Conservation (phyloP, 1,140 invertebrate genomes). For the Papilio polyxenes region DNA sequence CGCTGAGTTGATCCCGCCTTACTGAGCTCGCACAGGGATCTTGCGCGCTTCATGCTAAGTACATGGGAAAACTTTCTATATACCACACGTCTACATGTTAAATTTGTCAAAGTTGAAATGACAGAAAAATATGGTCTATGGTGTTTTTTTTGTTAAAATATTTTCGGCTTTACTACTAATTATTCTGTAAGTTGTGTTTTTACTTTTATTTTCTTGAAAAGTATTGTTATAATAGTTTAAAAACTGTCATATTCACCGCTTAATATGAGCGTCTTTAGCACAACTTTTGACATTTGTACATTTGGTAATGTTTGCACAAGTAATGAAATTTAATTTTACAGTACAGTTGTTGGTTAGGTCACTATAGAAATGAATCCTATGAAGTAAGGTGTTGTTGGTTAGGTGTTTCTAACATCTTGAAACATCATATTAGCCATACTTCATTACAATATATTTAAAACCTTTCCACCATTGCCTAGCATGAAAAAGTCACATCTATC, state of each 20-base stretch:
- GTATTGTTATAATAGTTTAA: not conserved
- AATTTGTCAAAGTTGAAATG: slow-evolving; percentile 22
- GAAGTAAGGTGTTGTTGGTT: too few species aligned
- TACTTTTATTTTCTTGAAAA: not conserved
- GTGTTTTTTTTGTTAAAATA: not conserved
- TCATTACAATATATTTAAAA: too few species aligned
- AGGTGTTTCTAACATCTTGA: too few species aligned
- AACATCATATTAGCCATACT: too few species aligned
- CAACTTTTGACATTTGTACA: not conserved
- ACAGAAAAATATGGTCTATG: slow-evolving; percentile 2
- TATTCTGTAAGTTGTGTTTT: not conserved
- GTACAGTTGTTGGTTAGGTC: too few species aligned
- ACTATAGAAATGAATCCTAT: too few species aligned
- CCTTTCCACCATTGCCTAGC: too few species aligned
- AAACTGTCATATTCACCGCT: not conserved
- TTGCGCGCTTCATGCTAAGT: slow-evolving; percentile 80
- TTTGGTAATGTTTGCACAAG: not conserved
- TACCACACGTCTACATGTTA: not conserved
- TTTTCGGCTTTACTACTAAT: not conserved
- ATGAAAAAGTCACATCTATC: too few species aligned
- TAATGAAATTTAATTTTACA: not conserved
- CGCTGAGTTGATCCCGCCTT: slow-evolving; percentile 53
- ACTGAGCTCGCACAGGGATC: slow-evolving; percentile 80
- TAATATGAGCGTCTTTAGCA: not conserved
- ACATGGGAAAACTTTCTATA: slow-evolving; percentile 42